Percentiles rank a stretch among this genome's conserved stretches.
phyloP scores from a whole-genome alignment of 2,797 vertebrate species.

The Buphagus erythrorhynchus region DNA sequence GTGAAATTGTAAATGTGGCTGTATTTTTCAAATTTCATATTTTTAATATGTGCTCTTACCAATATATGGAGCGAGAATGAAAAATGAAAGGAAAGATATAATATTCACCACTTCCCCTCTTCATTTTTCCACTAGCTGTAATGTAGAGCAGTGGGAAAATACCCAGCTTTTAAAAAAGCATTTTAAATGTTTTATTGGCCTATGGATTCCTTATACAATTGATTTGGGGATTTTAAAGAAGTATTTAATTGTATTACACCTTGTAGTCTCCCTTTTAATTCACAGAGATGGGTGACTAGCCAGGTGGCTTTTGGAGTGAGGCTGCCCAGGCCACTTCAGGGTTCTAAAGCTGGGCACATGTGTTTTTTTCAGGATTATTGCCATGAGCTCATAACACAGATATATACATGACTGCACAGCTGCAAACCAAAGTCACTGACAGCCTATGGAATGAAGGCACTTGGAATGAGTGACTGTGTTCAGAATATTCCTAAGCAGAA shows the following conservation, averaged over 20 bases:
- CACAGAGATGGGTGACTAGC: background rate
- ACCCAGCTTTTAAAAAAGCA: background rate
- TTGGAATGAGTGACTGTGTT: background rate
- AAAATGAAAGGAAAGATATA: background rate
- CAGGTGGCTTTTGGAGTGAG: background rate
- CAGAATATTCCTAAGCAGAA: background rate
- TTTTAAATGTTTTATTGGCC: background rate
- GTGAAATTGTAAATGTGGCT: background rate
- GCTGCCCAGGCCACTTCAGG: background rate
- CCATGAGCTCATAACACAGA: background rate
- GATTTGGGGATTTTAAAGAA: background rate
- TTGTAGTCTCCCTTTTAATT: background rate
- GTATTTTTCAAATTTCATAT: conserved; percentile 18
- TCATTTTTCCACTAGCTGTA: background rate
- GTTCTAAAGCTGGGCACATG: background rate
- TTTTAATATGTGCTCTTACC: conserved; percentile 2
- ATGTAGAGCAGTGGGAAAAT: background rate
- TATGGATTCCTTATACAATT: background rate
- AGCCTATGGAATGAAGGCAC: background rate
- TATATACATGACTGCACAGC: background rate
- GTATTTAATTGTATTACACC: background rate
- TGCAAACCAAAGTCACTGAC: background rate
- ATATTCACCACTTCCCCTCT: background rate
- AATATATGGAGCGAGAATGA: conserved; percentile 3
- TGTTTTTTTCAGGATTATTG: background rate